Evolutionary conservation across 2,888 invertebrate genomes (phyloP).

Genomic region (Drosophila ochracea): DNA sequence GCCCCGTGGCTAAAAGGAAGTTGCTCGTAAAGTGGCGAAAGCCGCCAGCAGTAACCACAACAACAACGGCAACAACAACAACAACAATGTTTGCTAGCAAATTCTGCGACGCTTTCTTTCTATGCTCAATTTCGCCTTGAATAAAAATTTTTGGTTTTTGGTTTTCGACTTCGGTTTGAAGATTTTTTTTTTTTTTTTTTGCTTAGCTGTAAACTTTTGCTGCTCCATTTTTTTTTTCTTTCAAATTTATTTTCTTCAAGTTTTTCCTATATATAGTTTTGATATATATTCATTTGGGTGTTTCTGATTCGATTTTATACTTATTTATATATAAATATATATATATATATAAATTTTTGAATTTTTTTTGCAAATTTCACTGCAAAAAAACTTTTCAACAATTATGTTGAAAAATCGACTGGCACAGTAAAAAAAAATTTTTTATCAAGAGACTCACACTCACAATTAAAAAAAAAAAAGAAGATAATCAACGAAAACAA

Average conservation of each 20-base stretch:
- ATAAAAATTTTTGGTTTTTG: constrained; percentile 24
- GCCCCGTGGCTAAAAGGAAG: constrained; percentile 71
- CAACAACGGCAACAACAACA: constrained; percentile 22
- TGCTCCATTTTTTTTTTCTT: constrained; percentile 1
- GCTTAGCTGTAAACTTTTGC: constrained; percentile 12
- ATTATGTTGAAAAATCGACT: constrained; percentile 3
- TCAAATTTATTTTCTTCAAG: background rate
- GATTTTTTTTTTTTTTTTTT: constrained; percentile 10
- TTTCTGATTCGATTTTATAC: constrained; percentile 2
- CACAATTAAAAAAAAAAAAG: constrained; percentile 45
- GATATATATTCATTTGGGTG: background rate
- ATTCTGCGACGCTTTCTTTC: constrained; percentile 65
- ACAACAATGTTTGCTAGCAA: constrained; percentile 42
- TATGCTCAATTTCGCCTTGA: constrained; percentile 37
- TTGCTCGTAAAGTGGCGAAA: constrained; percentile 78
- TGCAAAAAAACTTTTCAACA: background rate
- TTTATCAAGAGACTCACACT: constrained; percentile 14
- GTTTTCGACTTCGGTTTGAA: constrained; percentile 1
- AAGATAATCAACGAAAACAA: constrained; percentile 32
- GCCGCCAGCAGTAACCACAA: constrained; percentile 54
- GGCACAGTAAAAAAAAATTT: constrained; percentile 26
- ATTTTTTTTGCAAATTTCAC: constrained; percentile 18
- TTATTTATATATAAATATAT: background rate
- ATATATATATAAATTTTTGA: background rate
- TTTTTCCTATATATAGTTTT: background rate